Evolutionary conservation across 1,140 invertebrate species (phyloP).

Genomic region (Probaryconus sp.): DNA sequence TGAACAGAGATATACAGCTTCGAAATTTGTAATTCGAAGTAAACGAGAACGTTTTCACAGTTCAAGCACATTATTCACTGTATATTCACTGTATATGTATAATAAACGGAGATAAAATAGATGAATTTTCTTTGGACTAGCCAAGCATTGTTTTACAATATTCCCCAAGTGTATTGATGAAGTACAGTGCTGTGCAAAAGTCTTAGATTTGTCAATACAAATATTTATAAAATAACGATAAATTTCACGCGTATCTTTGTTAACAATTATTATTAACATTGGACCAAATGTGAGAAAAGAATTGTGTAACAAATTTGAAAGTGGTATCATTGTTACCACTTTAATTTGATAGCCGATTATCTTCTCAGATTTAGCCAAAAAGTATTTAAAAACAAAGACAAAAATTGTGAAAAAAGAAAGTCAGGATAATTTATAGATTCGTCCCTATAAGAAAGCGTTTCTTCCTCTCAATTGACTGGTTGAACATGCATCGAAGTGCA

Average conservation of each 20-base stretch:
- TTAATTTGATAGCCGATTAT: no score
- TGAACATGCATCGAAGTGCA: conserved; percentile 25
- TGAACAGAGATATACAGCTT: no score
- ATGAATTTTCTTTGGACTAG: conserved; percentile 56
- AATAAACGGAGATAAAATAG: conserved; percentile 57
- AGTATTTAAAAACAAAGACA: no score
- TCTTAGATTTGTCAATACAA: conserved; percentile 45
- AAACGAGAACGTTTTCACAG: conserved; percentile 71
- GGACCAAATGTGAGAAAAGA: conserved; percentile 14
- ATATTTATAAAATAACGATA: conserved; percentile 51
- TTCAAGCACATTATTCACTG: conserved; percentile 75
- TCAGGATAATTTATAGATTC: conserved; percentile 16
- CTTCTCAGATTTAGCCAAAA: no score
- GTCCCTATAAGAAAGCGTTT: conserved; percentile 9
- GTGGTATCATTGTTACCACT: no score
- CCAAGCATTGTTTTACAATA: conserved; percentile 50
- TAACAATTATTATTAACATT: conserved; percentile 30
- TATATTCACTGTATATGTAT: conserved; percentile 73
- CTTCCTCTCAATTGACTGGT: conserved; percentile 26
- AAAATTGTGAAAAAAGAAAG: no score
- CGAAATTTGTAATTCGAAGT: conserved; percentile 49
- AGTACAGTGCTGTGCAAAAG: conserved; percentile 45
- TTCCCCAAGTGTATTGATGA: conserved; percentile 39
- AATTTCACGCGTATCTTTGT: conserved; percentile 46
- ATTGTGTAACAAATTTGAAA: neutral